Base-by-base conservation (phyloP, 2,888 invertebrate genomes). In the Aromia moschata region DNA sequence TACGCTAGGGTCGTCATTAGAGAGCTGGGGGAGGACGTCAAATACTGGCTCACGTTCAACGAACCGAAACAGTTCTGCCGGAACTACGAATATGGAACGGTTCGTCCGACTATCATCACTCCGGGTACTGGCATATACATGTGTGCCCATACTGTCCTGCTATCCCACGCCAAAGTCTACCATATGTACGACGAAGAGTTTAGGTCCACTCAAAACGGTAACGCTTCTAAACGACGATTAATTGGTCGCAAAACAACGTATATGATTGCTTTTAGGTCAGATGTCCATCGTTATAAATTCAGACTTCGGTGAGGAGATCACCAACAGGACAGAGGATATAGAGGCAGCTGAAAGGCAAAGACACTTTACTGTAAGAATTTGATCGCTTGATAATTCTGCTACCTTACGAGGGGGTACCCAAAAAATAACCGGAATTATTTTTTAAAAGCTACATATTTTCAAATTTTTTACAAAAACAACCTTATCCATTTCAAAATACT, bases 31-130 rank as follows among this genome's bases (percentile, higher is more conserved):
- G 86, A 86, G 30, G 82, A 82, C 65, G 84, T 87, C 44, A 85
- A 87, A 64, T 72, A 74, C 58, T 91, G 90, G 89, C 85, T 89
- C 40, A 90, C 91, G 0, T 82, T 90, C 65, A 91, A 91, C 72
- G 89, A 66, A 41, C 90, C 72, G 84, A 85, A 70, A 41, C 58
- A 58, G 15, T 49, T 56, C 1, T 62, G 62, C 44, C 80, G 82
- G 46, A 85, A 84, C 5, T 83, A 74, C 82, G 86, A 84, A n/a
- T 81, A 81, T 62, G 80, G 76, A 0, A 80, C 79, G 67, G 83
- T 83, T 59, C 85, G 85, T 5, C 85, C 85, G 9, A 85, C 83
- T 1, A 56, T 83, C 3, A 77, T 83, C 57, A 83, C 83, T 56
- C 82, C 84, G 51, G 87, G 87, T 1, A 83, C 84, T 12, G 86